phyloP scores from a whole-genome alignment of 2,797 vertebrate genomes.

The Coregonus ussuriensis region DNA sequence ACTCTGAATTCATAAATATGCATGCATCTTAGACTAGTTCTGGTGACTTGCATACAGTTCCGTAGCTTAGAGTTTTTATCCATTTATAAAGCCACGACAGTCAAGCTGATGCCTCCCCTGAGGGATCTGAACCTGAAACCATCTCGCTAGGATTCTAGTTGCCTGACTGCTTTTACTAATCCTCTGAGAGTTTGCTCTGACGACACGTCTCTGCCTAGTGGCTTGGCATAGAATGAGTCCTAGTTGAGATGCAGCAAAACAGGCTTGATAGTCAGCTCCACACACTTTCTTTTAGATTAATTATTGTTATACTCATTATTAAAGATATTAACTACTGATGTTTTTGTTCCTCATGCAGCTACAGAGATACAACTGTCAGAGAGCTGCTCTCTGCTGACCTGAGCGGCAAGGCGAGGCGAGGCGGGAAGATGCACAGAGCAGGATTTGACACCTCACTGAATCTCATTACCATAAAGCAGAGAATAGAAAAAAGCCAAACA shows the following conservation, averaged over 20 bases:
- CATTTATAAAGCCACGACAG: conserved; percentile 17
- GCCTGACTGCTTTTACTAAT: conserved; percentile 32
- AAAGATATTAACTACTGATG: background rate
- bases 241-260: conserved; percentile 14
- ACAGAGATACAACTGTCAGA: conserved; percentile 42
- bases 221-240: conserved; percentile 48
- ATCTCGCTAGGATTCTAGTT: conserved; percentile 25
- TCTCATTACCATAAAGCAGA: conserved; percentile 67
- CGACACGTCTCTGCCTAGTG: conserved; percentile 17
- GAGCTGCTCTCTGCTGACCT: conserved; percentile 63
- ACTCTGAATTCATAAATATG: conserved; percentile 12
- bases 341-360: no score
- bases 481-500: conserved; percentile 35
- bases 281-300: background rate
- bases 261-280: background rate
- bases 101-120: conserved; percentile 30
- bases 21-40: conserved; percentile 21
- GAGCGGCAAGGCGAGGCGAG: conserved; percentile 37
- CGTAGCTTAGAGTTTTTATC: conserved; percentile 14
- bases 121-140: conserved; percentile 34
- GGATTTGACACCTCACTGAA: conserved; percentile 70
- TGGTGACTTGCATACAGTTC: conserved; percentile 2
- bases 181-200: conserved; percentile 9
- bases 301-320: background rate
- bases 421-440: conserved; percentile 62